Base-by-base conservation (phyloP, 2,113 vertebrate species). In the Gadus chalcogrammus region DNA sequence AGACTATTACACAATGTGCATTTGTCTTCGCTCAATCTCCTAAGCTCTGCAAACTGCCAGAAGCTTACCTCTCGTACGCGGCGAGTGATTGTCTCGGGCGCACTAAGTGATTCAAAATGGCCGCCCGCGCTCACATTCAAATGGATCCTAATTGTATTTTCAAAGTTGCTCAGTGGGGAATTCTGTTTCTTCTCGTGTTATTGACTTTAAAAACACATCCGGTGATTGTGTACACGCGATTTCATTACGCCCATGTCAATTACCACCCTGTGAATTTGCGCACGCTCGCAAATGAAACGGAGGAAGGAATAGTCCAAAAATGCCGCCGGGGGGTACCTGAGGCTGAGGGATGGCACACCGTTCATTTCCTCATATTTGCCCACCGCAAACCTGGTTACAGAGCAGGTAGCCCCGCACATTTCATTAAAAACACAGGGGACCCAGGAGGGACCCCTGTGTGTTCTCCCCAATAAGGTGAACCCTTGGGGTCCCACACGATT, bases 191-290 rank as follows among this genome's bases (percentile, higher is more conserved):
- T 90, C 90, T 84, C 69, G 74, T 87, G 83, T 87, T 86, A 90
- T 92, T 91, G 89, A 90, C 88, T 88, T 90, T 88, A 89, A 89
- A 90, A 89, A 90, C 82, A 86, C 85, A 87, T 88, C 88, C 84
- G 82, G 84, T 76, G 75, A 76, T 88, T 81, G 85, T 81, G 85
- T 75, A 77, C 78, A 79, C 73, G 80, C 86, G 80, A 84, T 89
- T 91, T 87, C 85, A 90, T 91, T 91, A 90, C 84, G 79, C 75
- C 48, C 64, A 83, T 81, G 86, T 90, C 88, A 89, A 87, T 91
- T 92, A 87, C 82, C 85, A 59, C 82, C 81, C 84, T 70, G 79
- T 78, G 78, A 83, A 48, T 77, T 81, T 78, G 86, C 84, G 76
- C 80, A 71, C 79, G 85, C 82, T 80, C 18, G 63, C 85, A 86